Percentiles rank a stretch among this genome's conserved stretches.
Evolutionary conservation across 2,113 vertebrate species (phyloP).

Genomic region (Anoura caudifer): DNA sequence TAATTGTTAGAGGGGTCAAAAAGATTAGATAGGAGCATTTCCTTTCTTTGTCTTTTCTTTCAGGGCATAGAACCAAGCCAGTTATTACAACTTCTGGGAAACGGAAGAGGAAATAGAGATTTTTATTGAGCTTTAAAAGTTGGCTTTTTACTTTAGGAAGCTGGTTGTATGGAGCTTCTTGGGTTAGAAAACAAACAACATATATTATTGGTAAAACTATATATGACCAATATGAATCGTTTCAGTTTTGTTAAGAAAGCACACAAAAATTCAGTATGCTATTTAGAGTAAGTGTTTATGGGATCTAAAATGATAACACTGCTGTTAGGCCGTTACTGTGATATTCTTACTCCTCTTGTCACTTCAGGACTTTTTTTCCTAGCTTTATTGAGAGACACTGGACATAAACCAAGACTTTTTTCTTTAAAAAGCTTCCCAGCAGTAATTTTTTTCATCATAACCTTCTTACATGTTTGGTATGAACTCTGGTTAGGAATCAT

Average conservation of each 20-base stretch:
- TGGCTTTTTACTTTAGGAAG: not conserved
- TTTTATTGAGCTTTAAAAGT: not conserved
- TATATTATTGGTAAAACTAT: not conserved
- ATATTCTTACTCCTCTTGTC: not conserved
- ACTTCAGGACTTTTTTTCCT: not conserved
- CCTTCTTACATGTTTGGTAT: not conserved
- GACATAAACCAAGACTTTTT: not conserved
- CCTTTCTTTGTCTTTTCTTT: not conserved
- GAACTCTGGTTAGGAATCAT: not conserved
- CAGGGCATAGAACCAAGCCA: not conserved
- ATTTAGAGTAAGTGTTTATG: not conserved
- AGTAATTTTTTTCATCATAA: not conserved
- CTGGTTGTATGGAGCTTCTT: not conserved
- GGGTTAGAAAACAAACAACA: not conserved
- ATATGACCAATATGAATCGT: not conserved
- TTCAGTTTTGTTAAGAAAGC: not conserved
- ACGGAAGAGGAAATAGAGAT: slow-evolving; percentile 22
- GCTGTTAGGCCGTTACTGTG: not conserved
- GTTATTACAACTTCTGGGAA: not conserved
- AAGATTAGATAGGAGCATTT: not conserved
- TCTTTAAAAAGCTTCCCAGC: not conserved
- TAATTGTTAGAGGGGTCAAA: not conserved
- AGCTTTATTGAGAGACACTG: not conserved
- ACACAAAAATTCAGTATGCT: not conserved
- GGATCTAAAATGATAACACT: not conserved